Conservation (phyloP, 2,113 vertebrate genomes). For the Semicossyphus pulcher region DNA sequence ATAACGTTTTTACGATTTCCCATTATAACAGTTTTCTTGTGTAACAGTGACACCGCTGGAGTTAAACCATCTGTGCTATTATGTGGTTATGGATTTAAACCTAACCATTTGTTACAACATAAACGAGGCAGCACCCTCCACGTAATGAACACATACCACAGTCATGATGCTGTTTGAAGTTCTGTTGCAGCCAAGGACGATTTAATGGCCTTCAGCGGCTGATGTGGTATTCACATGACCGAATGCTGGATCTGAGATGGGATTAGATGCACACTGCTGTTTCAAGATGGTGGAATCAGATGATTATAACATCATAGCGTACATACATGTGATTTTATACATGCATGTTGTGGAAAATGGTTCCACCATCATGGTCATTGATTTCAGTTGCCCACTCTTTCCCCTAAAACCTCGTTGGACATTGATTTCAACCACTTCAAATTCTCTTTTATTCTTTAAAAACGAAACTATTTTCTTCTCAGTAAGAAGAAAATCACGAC, state of each 20-base stretch:
- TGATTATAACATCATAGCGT: too few relatives aligned
- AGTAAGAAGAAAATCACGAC: too few relatives aligned
- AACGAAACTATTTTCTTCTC: too few relatives aligned
- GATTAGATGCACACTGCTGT: background rate
- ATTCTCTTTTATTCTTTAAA: too few relatives aligned
- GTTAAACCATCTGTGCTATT: constrained; percentile 33
- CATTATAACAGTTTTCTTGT: background rate
- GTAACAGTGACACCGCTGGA: constrained; percentile 11
- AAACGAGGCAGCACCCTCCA: constrained; percentile 38
- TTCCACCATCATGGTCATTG: too few relatives aligned
- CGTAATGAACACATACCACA: constrained; percentile 32
- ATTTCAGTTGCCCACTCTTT: too few relatives aligned
- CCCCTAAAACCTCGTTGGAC: too few relatives aligned
- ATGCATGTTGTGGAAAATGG: too few relatives aligned
- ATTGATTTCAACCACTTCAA: too few relatives aligned
- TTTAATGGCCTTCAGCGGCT: constrained; percentile 24
- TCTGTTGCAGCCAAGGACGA: background rate
- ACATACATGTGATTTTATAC: too few relatives aligned
- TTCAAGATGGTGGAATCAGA: constrained; percentile 17
- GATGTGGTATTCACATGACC: background rate
- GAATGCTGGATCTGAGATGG: background rate
- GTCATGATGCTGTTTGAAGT: constrained; percentile 20
- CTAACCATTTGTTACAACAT: constrained; percentile 39
- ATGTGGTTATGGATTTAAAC: constrained; percentile 31
- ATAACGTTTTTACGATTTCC: background rate